Base-by-base conservation (phyloP, 2,888 invertebrate genomes). In the Danaus chrysippus region DNA sequence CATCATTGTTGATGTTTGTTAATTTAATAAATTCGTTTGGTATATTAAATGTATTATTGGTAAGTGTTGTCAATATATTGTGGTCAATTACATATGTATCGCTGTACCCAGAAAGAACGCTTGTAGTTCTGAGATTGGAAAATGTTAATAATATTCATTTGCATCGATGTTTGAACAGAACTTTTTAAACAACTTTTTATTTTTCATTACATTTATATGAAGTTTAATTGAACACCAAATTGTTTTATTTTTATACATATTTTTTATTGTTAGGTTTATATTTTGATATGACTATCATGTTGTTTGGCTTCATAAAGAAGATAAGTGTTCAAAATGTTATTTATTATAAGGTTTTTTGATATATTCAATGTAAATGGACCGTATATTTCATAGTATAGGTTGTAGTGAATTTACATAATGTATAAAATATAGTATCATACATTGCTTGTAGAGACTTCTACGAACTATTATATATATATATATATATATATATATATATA, bases 51-150 rank as follows among this genome's bases (percentile, higher is more conserved):
- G 76, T 78, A 75, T 72, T 63, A 70, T 69, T 65, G 68, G 76
- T 76, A 76, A 79, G 75, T 76, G 73, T 77, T 83, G 86, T 88
- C 84, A 86, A 86, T 87, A 73, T 71, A 78, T 34, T 81, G 78
- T 82, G 85, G 90, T 91, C 90, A 91, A 91, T 90, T 91, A 86
- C 74, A 70, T 80, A 73, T 76, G 79, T 84, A 81, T 82, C 82
- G 83, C 81, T 79, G 78, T 72, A 70, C 10, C 9, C 23, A 5
- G 3, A 34, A 8, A 34, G 23, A 34, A 5, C 23, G 49, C 49
- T 49, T 49, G 10, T 49, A 17, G 17, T 49, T 17, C 17, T 17
- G 49, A 17, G 11, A 49, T 49, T 15, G 1, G 10, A 15, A 17
- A 10, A 10, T 17, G 11, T 49, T 11, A 49, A 17, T 46, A 13